Percentiles rank a stretch among this genome's conserved stretches.
Conservation (phyloP, 2,888 invertebrate genomes). For the Aelia acuminata region DNA sequence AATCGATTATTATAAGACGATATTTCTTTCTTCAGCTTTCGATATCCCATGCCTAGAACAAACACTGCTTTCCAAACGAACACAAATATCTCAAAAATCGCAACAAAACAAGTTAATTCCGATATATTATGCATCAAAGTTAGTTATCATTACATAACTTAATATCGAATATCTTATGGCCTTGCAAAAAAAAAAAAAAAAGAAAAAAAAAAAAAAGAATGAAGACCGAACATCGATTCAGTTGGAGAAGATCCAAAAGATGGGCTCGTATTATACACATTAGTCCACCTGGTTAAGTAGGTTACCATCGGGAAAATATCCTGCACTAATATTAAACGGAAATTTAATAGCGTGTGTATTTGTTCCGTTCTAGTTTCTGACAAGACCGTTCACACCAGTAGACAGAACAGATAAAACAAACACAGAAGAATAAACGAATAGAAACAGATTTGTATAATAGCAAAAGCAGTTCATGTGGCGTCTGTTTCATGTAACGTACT, state of each 20-base stretch:
- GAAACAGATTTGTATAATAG: neutral
- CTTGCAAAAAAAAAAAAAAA: too few species aligned
- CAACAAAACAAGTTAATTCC: neutral
- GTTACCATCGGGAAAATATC: neutral
- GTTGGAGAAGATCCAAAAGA: neutral
- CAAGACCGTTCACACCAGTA: neutral
- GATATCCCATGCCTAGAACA: too few species aligned
- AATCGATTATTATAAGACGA: too few species aligned
- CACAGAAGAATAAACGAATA: neutral
- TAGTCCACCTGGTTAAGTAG: neutral
- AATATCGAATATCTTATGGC: neutral
- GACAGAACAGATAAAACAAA: neutral
- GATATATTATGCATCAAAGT: neutral
- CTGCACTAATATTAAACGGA: neutral
- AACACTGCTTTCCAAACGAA: neutral
- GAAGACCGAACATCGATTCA: neutral
- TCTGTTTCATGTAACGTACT: neutral
- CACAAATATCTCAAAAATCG: neutral
- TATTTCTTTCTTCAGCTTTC: too few species aligned
- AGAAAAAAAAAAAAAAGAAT: too few species aligned
- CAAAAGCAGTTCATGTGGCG: neutral
- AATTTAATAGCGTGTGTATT: conserved; percentile 15
- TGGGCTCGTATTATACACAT: neutral
- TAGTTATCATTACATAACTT: neutral
- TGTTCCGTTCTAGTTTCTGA: neutral